Base-by-base conservation (phyloP, 2,113 vertebrate species). In the Peucedramus taeniatus region DNA sequence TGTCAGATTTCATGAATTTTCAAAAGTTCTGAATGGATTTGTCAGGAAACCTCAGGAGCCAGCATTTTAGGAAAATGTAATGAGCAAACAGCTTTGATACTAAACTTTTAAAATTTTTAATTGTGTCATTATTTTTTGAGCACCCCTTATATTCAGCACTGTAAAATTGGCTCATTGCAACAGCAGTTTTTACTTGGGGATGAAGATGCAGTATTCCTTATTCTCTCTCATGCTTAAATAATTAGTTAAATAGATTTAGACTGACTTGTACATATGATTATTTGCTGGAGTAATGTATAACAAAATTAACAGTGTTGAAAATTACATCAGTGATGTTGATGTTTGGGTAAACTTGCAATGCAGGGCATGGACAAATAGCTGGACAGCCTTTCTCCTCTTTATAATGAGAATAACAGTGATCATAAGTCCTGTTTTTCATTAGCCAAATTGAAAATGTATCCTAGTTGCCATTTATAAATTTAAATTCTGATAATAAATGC, bases 201-300 rank as follows among this genome's bases (percentile, higher is more conserved):
- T 87, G 95, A 96, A 97, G 96, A 97, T 97, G 96, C 97, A 98
- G 97, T 98, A 96, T 96, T 97, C 96, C 89, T 97, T 95, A 94
- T 87, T 95, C 87, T 97, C 60, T 96, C 47, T 96, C 93, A 74
- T 94, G 51, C 90, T 96, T 96, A 90, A 89, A 96, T 90, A 96
- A 94, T 93, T 96, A 92, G 77, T 81, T 84, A 89, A 97, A 86
- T 96, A 94, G 95, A 74, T 97, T 93, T 88, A 89, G 86, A 63
- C 60, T 95, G 75, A 89, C 54, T 39, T 91, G 80, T 95, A 61
- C 78, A 50, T 94, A 83, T 87, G 51, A 92, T 83, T 95, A 89
- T 95, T 95, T 94, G 76, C 83, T 89, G 83, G 23, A 96, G 54
- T 92, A 90, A 87, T 64, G 88, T 81, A 44, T 94, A 95, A 95